Percentiles rank a stretch among this genome's conserved stretches.
Evolutionary conservation across 2,888 invertebrate species (phyloP).

Genomic region (Athripsodes cinereus): DNA sequence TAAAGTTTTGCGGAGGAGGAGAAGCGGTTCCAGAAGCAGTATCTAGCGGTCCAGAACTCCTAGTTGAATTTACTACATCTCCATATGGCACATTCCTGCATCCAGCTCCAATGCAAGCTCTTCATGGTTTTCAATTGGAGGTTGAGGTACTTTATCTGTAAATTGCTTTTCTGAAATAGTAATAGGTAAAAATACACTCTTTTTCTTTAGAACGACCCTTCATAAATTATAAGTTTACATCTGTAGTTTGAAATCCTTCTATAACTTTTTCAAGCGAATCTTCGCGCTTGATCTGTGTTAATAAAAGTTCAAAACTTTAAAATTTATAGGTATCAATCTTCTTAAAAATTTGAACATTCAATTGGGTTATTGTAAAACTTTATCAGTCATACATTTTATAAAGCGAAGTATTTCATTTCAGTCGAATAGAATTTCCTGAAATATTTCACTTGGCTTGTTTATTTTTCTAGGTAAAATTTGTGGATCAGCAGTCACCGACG

Average conservation of each 20-base stretch:
- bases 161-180: not conserved
- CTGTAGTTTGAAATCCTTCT: no score
- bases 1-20: constrained; percentile 87
- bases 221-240: no score
- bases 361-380: no score
- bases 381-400: no score
- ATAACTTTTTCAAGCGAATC: no score
- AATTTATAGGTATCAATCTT: no score
- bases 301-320: no score
- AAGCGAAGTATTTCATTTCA: no score
- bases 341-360: no score
- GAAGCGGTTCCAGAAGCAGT: constrained; percentile 80
- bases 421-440: no score
- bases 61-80: constrained; percentile 86
- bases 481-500: constrained; percentile 75
- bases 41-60: constrained; percentile 80
- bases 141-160: constrained; percentile 52
- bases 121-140: constrained; percentile 87
- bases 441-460: no score
- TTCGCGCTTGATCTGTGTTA: no score
- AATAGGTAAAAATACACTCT: not conserved
- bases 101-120: constrained; percentile 67
- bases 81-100: constrained; percentile 85
- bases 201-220: not conserved
- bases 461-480: constrained; percentile 67